Percentiles rank a stretch among this genome's conserved stretches.
Evolutionary conservation across 2,888 invertebrate genomes (phyloP).

Genomic region (Philopedon plagiatum): DNA sequence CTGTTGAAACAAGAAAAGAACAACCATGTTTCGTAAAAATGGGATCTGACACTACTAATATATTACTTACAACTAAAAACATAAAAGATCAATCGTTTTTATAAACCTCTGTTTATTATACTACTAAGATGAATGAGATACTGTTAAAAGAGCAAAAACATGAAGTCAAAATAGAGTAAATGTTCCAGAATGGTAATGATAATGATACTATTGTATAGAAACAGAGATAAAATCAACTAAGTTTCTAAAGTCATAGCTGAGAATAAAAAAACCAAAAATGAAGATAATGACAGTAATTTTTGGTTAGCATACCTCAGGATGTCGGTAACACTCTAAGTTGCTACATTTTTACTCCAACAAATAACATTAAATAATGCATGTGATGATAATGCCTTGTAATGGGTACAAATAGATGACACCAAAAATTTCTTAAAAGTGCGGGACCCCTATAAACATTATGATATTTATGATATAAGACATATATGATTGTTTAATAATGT

Average conservation of each 20-base stretch:
- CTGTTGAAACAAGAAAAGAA: not conserved
- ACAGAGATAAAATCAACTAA: constrained; percentile 32
- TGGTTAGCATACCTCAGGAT: constrained; percentile 8
- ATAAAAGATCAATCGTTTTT: constrained; percentile 14
- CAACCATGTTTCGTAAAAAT: constrained; percentile 8
- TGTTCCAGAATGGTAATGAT: too few relatives aligned
- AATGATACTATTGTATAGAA: not conserved
- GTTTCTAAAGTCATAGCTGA: constrained; percentile 8
- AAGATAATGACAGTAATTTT: not conserved
- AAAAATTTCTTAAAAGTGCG: constrained; percentile 15
- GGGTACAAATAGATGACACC: not conserved
- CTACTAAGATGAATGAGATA: not conserved
- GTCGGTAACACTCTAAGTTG: constrained; percentile 14
- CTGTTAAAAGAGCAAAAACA: not conserved
- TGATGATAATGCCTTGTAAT: not conserved
- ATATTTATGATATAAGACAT: not conserved
- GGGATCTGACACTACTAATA: not conserved
- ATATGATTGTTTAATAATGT: not conserved
- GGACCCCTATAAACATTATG: not conserved
- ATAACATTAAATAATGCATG: not conserved
- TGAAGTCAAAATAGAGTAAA: not conserved
- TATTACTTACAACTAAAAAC: not conserved
- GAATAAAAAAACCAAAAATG: not conserved
- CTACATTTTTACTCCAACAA: not conserved
- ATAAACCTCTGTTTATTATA: not conserved